Conservation (phyloP, 2,113 vertebrate genomes). For the Podiceps cristatus region DNA sequence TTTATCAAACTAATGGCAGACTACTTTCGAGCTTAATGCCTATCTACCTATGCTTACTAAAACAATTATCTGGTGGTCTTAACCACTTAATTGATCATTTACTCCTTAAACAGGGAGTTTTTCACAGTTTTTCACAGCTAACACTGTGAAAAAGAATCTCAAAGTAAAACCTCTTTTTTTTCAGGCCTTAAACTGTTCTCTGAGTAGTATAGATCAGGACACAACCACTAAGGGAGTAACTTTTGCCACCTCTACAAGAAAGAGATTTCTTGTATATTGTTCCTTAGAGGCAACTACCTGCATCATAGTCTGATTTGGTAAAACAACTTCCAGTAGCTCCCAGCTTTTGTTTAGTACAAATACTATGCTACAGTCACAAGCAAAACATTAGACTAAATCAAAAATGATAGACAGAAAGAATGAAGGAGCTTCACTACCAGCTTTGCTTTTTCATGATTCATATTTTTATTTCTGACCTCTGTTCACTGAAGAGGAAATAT, state of each 20-base stretch:
- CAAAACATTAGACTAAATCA: background rate
- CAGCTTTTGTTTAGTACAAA: background rate
- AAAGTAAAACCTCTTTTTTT: background rate
- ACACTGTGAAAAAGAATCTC: background rate
- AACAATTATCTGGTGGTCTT: conserved; percentile 1
- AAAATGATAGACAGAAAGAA: background rate
- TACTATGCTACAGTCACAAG: background rate
- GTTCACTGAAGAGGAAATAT: background rate
- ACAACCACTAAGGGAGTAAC: background rate
- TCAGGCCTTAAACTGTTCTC: background rate
- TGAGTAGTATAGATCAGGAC: background rate
- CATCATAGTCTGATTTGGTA: background rate
- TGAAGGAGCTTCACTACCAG: background rate
- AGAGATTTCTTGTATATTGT: background rate
- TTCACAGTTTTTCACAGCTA: too few relatives aligned
- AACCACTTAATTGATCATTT: conserved; percentile 1
- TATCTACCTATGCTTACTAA: background rate
- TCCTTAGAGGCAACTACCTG: background rate
- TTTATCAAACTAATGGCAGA: background rate
- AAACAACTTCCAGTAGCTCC: background rate
- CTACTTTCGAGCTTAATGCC: background rate
- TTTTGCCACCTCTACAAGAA: background rate
- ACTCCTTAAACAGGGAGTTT: background rate
- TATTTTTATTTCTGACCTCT: background rate
- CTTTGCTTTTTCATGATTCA: background rate